Evolutionary conservation across 2,113 vertebrate species (phyloP).

Genomic region (Crotophaga sulcirostris): DNA sequence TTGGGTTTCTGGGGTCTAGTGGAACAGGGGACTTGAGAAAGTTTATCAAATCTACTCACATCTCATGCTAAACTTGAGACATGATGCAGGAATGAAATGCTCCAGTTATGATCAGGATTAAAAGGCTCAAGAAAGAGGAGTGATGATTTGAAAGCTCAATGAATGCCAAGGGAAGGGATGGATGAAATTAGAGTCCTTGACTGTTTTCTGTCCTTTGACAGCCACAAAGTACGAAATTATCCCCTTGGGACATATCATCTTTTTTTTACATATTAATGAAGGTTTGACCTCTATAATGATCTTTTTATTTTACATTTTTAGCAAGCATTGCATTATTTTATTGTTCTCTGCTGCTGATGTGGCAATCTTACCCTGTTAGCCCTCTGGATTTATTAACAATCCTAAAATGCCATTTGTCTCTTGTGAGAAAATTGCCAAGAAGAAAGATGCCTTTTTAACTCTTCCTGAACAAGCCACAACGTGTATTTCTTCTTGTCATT

Average conservation of each 20-base stretch:
- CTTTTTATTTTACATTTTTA: constrained; percentile 22
- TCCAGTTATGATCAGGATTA: background rate
- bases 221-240: background rate
- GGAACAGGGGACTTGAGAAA: background rate
- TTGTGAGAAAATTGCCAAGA: background rate
- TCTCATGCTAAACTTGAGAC: background rate
- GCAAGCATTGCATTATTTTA: constrained; percentile 8
- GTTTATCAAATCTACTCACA: background rate
- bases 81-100: background rate
- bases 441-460: background rate
- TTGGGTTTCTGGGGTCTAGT: background rate
- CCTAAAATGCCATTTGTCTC: background rate
- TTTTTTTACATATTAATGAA: background rate
- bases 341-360: background rate
- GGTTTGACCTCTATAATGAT: background rate
- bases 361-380: background rate
- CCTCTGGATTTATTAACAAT: background rate
- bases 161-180: background rate
- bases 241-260: background rate
- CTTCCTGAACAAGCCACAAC: background rate
- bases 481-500: background rate
- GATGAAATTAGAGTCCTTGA: background rate
- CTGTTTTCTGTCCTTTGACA: background rate
- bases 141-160: background rate
- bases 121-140: background rate